phyloP scores from a whole-genome alignment of 2,797 vertebrate species.

The Manis javanica region DNA sequence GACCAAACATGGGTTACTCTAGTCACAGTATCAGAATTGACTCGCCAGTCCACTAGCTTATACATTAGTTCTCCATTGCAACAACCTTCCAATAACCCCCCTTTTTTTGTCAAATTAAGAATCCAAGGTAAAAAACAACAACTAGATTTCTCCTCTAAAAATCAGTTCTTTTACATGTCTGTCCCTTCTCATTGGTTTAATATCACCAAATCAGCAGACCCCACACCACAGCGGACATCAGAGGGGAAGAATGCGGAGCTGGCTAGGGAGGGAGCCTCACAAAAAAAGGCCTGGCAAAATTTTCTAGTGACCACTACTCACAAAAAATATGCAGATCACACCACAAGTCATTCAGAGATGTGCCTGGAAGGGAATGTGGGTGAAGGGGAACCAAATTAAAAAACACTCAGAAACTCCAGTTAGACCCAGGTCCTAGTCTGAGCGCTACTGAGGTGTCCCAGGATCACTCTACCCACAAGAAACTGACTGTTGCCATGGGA shows the following conservation, averaged over 20 bases:
- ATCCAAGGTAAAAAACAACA: not conserved
- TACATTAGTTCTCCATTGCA: too few species aligned
- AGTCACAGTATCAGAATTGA: too few species aligned
- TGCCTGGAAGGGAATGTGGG: not conserved
- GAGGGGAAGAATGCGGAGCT: not conserved
- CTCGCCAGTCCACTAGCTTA: too few species aligned
- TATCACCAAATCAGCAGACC: not conserved
- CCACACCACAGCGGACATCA: not conserved
- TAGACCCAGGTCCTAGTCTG: not conserved
- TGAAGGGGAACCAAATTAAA: not conserved
- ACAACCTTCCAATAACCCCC: too few species aligned
- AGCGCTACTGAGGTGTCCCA: not conserved
- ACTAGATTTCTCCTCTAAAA: constrained; percentile 27
- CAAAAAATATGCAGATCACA: too few species aligned
- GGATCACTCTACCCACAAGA: not conserved
- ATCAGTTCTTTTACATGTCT: not conserved
- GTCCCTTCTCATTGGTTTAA: not conserved
- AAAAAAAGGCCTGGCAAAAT: not conserved
- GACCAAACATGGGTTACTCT: too few species aligned
- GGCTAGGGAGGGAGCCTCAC: not conserved
- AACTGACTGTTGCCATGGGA: not conserved
- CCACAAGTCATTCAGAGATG: not conserved
- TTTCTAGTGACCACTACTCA: not conserved
- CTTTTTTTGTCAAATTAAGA: not conserved
- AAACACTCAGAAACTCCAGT: not conserved